A percentile compares a stretch with the other conserved stretches of the same genome.
Evolutionary conservation across 2,797 vertebrate genomes (phyloP).

Genomic region (Poeciliopsis gracilis): DNA sequence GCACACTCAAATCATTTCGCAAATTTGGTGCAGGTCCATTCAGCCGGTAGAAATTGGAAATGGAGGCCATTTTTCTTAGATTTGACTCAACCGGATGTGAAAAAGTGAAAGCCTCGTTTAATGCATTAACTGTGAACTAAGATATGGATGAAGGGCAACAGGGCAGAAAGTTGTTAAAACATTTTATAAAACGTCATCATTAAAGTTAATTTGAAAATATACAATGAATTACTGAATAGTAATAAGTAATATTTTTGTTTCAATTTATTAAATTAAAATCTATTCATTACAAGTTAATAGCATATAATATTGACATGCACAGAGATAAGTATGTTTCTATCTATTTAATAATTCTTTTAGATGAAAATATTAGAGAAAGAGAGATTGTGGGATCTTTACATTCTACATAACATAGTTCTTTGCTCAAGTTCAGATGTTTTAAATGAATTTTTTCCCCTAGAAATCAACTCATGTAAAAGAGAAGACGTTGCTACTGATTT

Average conservation of each 20-base stretch:
- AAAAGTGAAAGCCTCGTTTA: background rate
- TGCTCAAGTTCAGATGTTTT: background rate
- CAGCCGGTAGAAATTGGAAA: background rate
- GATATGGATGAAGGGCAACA: background rate
- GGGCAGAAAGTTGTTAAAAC: background rate
- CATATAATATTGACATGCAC: background rate
- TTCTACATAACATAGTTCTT: background rate
- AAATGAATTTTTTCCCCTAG: accelerated
- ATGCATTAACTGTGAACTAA: background rate
- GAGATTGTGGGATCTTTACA: background rate
- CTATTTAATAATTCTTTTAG: background rate
- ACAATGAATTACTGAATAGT: background rate
- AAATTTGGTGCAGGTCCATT: background rate
- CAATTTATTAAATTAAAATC: background rate
- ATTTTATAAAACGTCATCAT: background rate
- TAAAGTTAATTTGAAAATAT: background rate
- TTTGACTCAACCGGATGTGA: background rate
- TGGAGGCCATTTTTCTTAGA: background rate
- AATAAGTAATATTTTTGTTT: background rate
- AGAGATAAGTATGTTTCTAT: background rate
- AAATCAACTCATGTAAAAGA: background rate
- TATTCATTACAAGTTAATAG: background rate
- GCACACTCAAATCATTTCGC: background rate
- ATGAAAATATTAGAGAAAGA: background rate
- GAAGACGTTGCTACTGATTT: background rate